Conservation (phyloP, 2,797 vertebrate species). For the Rhinophrynus dorsalis region DNA sequence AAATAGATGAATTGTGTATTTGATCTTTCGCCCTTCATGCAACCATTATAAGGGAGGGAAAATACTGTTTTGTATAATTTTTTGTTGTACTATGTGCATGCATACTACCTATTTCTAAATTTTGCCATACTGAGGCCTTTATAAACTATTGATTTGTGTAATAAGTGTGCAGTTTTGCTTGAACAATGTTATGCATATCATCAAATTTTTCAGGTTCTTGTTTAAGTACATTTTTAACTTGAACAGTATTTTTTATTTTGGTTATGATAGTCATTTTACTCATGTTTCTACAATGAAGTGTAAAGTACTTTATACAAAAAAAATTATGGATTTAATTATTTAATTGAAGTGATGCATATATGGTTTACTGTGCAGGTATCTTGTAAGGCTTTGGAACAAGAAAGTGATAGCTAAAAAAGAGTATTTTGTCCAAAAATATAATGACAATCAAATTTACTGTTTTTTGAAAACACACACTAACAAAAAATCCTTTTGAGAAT, state of each 20-base stretch:
- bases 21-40: conserved; percentile 78
- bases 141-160: conserved; percentile 77
- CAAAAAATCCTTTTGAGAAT: conserved; percentile 13
- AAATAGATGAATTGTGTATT: conserved; percentile 77
- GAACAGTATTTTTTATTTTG: conserved; percentile 75
- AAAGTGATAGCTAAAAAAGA: background rate
- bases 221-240: conserved; percentile 75
- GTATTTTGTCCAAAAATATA: conserved; percentile 30
- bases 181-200: conserved; percentile 75
- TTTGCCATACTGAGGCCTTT: conserved; percentile 79
- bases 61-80: conserved; percentile 77
- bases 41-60: conserved; percentile 70
- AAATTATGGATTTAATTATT: conserved; percentile 73
- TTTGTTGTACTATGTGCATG: conserved; percentile 83
- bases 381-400: conserved; percentile 51
- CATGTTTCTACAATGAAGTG: conserved; percentile 77
- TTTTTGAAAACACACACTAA: conserved; percentile 8
- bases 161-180: conserved; percentile 79
- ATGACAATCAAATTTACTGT: conserved; percentile 39
- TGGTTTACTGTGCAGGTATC: conserved; percentile 56
- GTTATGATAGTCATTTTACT: conserved; percentile 75
- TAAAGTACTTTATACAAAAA: conserved; percentile 72
- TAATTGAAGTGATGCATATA: conserved; percentile 73
- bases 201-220: conserved; percentile 74
- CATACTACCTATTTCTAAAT: conserved; percentile 84